Evolutionary conservation across 2,888 invertebrate species (phyloP).

Genomic region (Allolobophora icterica): DNA sequence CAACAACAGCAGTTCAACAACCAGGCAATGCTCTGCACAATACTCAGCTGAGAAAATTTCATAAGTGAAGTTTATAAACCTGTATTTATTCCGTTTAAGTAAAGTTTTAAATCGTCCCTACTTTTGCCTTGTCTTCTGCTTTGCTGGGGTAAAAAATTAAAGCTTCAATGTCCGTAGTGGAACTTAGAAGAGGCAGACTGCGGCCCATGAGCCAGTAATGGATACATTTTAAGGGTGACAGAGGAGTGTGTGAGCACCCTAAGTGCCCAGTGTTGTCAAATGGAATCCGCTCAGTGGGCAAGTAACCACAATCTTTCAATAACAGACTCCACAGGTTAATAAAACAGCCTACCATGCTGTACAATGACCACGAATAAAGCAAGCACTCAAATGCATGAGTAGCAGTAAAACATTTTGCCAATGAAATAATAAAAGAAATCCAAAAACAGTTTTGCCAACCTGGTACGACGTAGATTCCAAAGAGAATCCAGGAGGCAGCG

Average conservation of each 20-base stretch:
- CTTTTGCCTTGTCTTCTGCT: background rate
- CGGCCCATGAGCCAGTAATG: too few species aligned
- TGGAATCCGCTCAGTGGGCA: too few species aligned
- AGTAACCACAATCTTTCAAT: too few species aligned
- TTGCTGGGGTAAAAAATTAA: background rate
- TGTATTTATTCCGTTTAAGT: background rate
- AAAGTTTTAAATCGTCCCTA: background rate
- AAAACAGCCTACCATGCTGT: too few species aligned
- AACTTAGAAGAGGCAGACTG: too few species aligned
- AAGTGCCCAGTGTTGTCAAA: too few species aligned
- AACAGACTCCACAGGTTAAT: too few species aligned
- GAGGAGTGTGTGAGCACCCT: too few species aligned
- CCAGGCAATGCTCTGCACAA: background rate
- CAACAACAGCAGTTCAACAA: background rate
- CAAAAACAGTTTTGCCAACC: conserved; percentile 32
- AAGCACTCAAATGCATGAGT: background rate
- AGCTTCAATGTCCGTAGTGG: too few species aligned
- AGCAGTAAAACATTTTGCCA: conserved; percentile 1
- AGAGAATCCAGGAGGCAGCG: conserved; percentile 93
- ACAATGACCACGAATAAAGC: background rate
- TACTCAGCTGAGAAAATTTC: background rate
- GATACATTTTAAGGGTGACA: too few species aligned
- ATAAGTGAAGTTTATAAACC: background rate
- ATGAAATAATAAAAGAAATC: background rate
- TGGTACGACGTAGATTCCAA: conserved; percentile 76